phyloP scores from a whole-genome alignment of 2,113 vertebrate species.

The Nyctereutes procyonoides region DNA sequence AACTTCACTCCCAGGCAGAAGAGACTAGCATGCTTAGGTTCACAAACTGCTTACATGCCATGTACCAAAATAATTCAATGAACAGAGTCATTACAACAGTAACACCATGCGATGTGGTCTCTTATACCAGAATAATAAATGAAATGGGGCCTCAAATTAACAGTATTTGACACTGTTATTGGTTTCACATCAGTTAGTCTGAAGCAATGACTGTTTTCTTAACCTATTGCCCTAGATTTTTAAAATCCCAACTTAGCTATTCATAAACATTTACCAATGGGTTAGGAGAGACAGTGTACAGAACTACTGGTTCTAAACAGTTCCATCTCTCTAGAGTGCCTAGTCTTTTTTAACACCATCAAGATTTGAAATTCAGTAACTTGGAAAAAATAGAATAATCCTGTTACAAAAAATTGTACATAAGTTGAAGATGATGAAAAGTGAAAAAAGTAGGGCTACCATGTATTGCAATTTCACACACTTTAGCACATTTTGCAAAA shows the following conservation, averaged over 20 bases:
- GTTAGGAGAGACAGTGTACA: conserved; percentile 4
- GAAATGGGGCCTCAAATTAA: conserved; percentile 65
- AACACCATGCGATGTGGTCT: conserved; percentile 53
- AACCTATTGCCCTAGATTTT: conserved; percentile 69
- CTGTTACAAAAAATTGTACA: conserved; percentile 51
- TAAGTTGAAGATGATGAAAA: conserved; percentile 69
- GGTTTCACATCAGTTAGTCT: conserved; percentile 69
- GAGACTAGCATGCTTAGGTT: not conserved
- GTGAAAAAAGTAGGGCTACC: not conserved
- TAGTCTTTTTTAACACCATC: conserved; percentile 31
- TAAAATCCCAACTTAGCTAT: conserved; percentile 42
- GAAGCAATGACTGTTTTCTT: conserved; percentile 72
- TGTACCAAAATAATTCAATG: not conserved
- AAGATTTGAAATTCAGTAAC: conserved; percentile 62
- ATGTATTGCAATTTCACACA: conserved; percentile 76
- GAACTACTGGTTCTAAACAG: not conserved
- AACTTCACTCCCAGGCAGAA: conserved; percentile 53
- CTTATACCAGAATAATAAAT: conserved; percentile 64
- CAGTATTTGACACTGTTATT: conserved; percentile 61
- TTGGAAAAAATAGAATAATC: conserved; percentile 48
- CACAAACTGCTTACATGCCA: conserved; percentile 44
- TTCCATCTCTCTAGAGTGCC: conserved; percentile 33
- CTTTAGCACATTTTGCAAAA: conserved; percentile 79
- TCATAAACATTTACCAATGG: conserved; percentile 5
- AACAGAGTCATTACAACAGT: conserved; percentile 58